These are phyloP conservation scores for Perca schrenkii DNA, from an alignment of 2,113 vertebrate species.

Conservation along the genomic window DNA sequence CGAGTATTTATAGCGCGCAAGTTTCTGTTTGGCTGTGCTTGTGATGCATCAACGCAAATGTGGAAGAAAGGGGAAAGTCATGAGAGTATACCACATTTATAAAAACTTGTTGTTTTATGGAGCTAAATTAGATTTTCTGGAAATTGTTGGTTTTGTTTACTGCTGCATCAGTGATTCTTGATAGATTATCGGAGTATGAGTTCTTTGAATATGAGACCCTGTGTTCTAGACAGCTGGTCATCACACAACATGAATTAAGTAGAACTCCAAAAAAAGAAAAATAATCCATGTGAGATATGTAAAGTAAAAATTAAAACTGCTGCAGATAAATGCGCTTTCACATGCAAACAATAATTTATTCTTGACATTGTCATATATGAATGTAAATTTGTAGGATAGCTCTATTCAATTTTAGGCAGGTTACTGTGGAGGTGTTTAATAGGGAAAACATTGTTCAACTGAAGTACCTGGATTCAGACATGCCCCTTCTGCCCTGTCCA, in stretches of 20 bases:
- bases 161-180: background rate
- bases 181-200: background rate
- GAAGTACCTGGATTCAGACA: background rate
- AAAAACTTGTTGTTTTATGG: too few relatives aligned
- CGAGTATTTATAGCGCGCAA: background rate
- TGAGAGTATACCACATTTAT: background rate
- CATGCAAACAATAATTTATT: background rate
- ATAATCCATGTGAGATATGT: too few relatives aligned
- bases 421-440: background rate
- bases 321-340: too few relatives aligned
- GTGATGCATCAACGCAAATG: constrained; percentile 1
- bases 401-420: background rate
- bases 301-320: too few relatives aligned
- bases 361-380: background rate
- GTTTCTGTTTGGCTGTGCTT: background rate
- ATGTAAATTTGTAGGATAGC: background rate
- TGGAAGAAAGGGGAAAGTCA: background rate
- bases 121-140: background rate
- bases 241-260: background rate
- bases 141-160: background rate
- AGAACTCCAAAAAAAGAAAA: too few relatives aligned
- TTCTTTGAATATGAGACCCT: too few relatives aligned
- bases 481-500: background rate
- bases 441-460: background rate
- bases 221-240: too few relatives aligned